phyloP scores from a whole-genome alignment of 2,888 invertebrate genomes.

The Tipula helvola region DNA sequence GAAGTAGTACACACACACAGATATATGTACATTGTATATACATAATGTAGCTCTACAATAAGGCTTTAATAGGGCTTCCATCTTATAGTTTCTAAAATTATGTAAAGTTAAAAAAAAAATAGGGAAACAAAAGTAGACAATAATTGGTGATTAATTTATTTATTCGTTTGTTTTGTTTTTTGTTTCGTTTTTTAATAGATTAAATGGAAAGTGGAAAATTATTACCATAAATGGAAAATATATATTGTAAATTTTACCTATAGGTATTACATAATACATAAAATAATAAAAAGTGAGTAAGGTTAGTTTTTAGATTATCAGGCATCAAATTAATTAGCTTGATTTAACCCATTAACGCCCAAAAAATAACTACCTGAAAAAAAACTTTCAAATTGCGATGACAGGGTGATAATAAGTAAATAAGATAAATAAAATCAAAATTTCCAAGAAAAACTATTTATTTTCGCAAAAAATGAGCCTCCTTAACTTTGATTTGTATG shows the following conservation, averaged over 20 bases:
- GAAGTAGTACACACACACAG: not conserved
- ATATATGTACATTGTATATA: no score
- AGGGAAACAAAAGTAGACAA: not conserved
- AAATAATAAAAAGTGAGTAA: no score
- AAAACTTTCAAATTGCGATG: no score
- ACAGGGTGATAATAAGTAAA: no score
- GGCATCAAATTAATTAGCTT: no score
- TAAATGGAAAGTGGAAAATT: not conserved
- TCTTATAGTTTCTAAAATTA: not conserved
- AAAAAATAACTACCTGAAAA: no score
- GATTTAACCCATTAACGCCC: no score
- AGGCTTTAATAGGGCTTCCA: not conserved
- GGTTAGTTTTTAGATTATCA: no score
- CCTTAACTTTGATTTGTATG: no score
- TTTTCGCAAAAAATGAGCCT: no score
- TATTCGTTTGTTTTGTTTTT: not conserved
- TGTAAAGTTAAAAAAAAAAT: not conserved
- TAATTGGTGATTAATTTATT: not conserved
- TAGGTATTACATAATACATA: not conserved
- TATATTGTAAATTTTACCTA: not conserved
- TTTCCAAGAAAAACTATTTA: no score
- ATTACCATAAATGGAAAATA: not conserved
- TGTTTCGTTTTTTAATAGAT: not conserved
- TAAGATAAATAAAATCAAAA: no score
- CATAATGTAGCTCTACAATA: not conserved